phyloP scores from a whole-genome alignment of 2,888 invertebrate genomes.

The Sussaba pulchella region DNA sequence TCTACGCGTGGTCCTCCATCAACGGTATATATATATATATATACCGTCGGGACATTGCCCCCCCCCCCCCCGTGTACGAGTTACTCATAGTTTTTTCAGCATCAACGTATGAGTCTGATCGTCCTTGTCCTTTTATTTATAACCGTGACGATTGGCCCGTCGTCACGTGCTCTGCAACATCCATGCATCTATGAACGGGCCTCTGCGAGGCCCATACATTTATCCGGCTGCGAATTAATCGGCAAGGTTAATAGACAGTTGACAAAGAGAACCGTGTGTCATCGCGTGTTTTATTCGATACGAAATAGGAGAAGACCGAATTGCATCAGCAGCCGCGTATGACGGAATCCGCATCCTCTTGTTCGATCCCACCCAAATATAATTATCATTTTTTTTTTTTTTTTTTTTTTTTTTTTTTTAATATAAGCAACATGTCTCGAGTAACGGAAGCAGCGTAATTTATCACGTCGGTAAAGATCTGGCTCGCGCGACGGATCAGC shows the following conservation, averaged over 20 bases:
- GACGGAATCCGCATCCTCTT: constrained; percentile 3
- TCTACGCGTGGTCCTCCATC: constrained; percentile 30
- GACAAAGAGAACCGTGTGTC: constrained; percentile 57
- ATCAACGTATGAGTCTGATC: too few species aligned
- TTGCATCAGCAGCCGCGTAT: constrained; percentile 63
- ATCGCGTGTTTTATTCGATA: constrained; percentile 43
- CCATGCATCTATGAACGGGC: too few species aligned
- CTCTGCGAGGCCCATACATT: constrained; percentile 65
- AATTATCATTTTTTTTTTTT: too few species aligned
- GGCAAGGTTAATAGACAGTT: constrained; percentile 69
- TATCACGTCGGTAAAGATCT: background rate
- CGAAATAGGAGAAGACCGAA: constrained; percentile 27
- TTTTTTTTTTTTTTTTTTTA: too few species aligned
- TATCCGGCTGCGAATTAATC: constrained; percentile 50
- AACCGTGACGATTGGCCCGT: constrained; percentile 47
- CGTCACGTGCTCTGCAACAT: constrained; percentile 38
- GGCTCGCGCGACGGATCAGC: constrained; percentile 44
- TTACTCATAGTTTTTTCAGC: too few species aligned
- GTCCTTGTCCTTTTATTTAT: constrained; percentile 42
- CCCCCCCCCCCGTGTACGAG: too few species aligned
- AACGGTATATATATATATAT: constrained; percentile 11
- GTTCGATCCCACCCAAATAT: background rate
- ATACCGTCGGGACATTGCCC: constrained; percentile 14
- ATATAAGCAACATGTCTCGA: too few species aligned
- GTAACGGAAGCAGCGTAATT: background rate